These are phyloP conservation scores for Ericerus pela DNA, from an alignment of 1,140 invertebrate species.

Conservation along the genomic window DNA sequence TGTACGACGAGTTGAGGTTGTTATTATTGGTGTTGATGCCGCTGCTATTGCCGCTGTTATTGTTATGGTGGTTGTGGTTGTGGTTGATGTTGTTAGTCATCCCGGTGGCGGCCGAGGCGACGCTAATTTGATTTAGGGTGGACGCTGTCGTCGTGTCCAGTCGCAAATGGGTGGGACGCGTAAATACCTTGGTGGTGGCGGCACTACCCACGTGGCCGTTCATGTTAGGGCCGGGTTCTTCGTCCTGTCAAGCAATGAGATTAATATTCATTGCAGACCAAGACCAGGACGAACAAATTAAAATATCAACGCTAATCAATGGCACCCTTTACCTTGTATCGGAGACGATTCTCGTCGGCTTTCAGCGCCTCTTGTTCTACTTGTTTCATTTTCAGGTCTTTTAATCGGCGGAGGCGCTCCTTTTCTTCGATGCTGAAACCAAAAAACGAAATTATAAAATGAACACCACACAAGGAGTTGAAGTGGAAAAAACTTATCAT, in stretches of 20 bases:
- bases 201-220: background rate
- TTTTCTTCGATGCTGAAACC: constrained; percentile 32
- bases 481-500: too few species aligned
- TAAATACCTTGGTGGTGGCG: background rate
- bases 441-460: constrained; percentile 12
- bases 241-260: too few species aligned
- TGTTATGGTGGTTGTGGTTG: background rate
- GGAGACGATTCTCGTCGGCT: constrained; percentile 27
- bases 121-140: too few species aligned
- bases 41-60: constrained; percentile 16
- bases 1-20: constrained; percentile 1
- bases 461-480: too few species aligned
- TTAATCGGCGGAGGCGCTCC: constrained; percentile 36
- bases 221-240: too few species aligned
- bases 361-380: constrained; percentile 32
- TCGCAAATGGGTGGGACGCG: constrained; percentile 16
- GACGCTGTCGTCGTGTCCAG: too few species aligned
- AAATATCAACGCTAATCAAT: too few species aligned
- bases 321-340: constrained; percentile 25
- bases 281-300: too few species aligned
- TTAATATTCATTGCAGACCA: too few species aligned
- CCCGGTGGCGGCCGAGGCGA: too few species aligned
- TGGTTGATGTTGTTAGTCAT: too few species aligned
- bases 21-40: constrained; percentile 8
- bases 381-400: constrained; percentile 38